These are phyloP conservation scores for Apotomis capreana DNA, from an alignment of 2,888 invertebrate species.

Conservation along the genomic window DNA sequence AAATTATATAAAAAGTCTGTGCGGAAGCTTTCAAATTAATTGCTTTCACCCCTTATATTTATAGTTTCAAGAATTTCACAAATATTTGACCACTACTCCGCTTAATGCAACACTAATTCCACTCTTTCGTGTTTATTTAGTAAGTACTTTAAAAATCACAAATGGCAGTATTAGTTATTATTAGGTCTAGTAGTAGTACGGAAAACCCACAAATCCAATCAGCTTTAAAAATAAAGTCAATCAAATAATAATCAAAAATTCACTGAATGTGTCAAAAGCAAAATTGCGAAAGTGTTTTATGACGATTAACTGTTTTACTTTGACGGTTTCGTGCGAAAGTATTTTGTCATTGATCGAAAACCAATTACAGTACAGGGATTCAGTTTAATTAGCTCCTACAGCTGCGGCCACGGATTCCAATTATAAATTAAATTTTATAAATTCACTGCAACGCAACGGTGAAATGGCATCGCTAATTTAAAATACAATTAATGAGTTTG, in stretches of 20 bases:
- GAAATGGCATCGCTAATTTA: slow-evolving; percentile 44
- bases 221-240: background rate
- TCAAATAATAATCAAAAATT: background rate
- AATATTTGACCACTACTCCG: slow-evolving; percentile 26
- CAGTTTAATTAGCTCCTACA: slow-evolving; percentile 65
- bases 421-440: slow-evolving; percentile 57
- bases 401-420: slow-evolving; percentile 57
- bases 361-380: slow-evolving; percentile 52
- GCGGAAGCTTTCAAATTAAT: slow-evolving; percentile 18
- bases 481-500: slow-evolving; percentile 24
- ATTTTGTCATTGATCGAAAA: slow-evolving; percentile 53
- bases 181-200: too few species aligned
- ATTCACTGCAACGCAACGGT: slow-evolving; percentile 48
- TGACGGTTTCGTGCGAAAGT: slow-evolving; percentile 17
- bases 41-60: slow-evolving; percentile 11
- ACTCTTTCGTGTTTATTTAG: background rate
- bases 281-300: slow-evolving; percentile 3
- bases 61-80: slow-evolving; percentile 7
- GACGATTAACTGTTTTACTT: slow-evolving; percentile 5
- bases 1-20: slow-evolving; percentile 2
- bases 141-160: background rate
- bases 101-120: slow-evolving; percentile 10
- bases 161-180: too few species aligned
- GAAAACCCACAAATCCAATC: too few species aligned
- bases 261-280: slow-evolving; percentile 3